A percentile compares a stretch with the other conserved stretches of the same genome.
Conservation (phyloP, 2,888 invertebrate genomes). For the Stegana nigrithorax region DNA sequence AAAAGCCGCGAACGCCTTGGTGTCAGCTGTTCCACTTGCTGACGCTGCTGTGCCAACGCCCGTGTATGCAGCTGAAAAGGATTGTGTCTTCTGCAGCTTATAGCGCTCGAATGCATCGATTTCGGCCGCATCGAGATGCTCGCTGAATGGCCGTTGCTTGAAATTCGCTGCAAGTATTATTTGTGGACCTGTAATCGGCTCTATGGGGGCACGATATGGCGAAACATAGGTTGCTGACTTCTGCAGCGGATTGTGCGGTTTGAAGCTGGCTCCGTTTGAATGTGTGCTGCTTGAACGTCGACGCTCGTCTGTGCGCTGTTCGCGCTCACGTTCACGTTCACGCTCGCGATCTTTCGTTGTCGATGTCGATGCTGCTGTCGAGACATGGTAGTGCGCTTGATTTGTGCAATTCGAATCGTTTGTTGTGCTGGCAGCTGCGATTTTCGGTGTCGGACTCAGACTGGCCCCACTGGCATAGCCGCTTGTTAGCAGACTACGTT, state of each 20-base stretch:
- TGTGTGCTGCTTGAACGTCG: background rate
- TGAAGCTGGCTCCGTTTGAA: slow-evolving; percentile 33
- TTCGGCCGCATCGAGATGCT: slow-evolving; percentile 57
- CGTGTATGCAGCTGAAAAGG: slow-evolving; percentile 48
- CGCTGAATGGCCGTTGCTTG: slow-evolving; percentile 66
- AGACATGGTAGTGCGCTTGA: slow-evolving; percentile 65
- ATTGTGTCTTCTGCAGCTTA: slow-evolving; percentile 66
- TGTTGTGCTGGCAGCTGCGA: slow-evolving; percentile 57
- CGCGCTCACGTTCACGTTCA: too few relatives aligned
- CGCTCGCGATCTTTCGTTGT: too few relatives aligned
- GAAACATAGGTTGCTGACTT: slow-evolving; percentile 58
- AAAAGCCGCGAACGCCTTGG: slow-evolving; percentile 22
- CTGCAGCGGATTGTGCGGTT: slow-evolving; percentile 48
- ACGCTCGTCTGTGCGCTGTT: too few relatives aligned
- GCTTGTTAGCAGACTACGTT: slow-evolving; percentile 67
- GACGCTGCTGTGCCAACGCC: background rate
- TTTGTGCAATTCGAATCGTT: slow-evolving; percentile 62
- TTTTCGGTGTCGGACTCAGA: slow-evolving; percentile 64
- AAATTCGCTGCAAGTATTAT: too few relatives aligned
- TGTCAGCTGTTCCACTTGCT: background rate
- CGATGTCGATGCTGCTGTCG: slow-evolving; percentile 45
- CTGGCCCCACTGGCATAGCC: slow-evolving; percentile 63
- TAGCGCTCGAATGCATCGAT: slow-evolving; percentile 50
- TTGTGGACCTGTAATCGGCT: slow-evolving; percentile 38
- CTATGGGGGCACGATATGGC: slow-evolving; percentile 43